A percentile compares a stretch with the other conserved stretches of the same genome.
Evolutionary conservation across 2,113 vertebrate species (phyloP).

Genomic region (Gadus macrocephalus): DNA sequence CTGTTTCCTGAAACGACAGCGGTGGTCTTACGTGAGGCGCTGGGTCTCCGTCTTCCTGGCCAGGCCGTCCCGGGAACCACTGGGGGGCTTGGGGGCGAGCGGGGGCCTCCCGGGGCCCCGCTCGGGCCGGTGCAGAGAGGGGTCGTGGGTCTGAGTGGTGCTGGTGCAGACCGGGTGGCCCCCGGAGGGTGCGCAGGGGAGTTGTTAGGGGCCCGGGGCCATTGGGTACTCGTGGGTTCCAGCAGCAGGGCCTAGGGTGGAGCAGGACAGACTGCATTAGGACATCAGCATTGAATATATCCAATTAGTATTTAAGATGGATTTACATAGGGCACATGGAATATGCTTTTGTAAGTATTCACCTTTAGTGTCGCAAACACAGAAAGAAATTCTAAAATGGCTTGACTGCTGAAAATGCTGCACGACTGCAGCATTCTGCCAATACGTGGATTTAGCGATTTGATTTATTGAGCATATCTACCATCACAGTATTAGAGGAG

Average conservation of each 20-base stretch:
- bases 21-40: conserved; percentile 81
- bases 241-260: conserved; percentile 72
- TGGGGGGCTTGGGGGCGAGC: conserved; percentile 81
- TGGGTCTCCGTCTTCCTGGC: conserved; percentile 76
- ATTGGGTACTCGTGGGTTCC: conserved; percentile 59
- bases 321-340: too few species aligned
- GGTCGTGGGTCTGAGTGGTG: conserved; percentile 61
- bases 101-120: conserved; percentile 47
- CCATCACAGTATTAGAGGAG: conserved; percentile 27
- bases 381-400: too few species aligned
- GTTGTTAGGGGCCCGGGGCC: conserved; percentile 51
- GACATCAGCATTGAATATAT: neutral
- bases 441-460: neutral
- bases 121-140: conserved; percentile 58
- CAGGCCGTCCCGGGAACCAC: conserved; percentile 69
- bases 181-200: conserved; percentile 54
- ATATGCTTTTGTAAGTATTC: neutral
- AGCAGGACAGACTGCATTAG: conserved; percentile 4
- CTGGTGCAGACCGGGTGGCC: conserved; percentile 38
- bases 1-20: neutral
- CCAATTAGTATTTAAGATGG: neutral
- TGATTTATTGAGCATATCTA: neutral
- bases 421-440: too few species aligned
- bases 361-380: neutral
- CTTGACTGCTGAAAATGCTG: neutral